These are phyloP conservation scores for Drosophila imparisetae DNA, from an alignment of 2,888 invertebrate genomes.

Conservation along the genomic window DNA sequence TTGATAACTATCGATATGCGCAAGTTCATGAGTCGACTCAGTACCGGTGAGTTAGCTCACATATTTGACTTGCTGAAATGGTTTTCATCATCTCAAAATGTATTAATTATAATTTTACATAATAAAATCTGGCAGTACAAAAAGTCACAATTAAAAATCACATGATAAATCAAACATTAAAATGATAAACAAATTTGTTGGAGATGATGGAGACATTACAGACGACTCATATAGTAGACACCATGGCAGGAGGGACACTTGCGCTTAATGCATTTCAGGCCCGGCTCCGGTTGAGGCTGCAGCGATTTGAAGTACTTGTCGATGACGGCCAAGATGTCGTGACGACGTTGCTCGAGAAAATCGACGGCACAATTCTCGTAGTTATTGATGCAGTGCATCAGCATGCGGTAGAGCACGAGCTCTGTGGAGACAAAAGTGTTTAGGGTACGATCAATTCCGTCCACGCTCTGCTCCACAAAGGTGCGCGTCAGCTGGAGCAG, in stretches of 20 bases:
- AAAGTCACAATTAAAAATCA: neutral
- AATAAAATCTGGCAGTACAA: neutral
- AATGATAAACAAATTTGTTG: constrained; percentile 7
- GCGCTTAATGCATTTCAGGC: constrained; percentile 1
- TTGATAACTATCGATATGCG: neutral
- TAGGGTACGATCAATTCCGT: constrained; percentile 60
- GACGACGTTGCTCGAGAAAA: constrained; percentile 42
- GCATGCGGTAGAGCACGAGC: constrained; percentile 71
- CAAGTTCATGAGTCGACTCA: neutral
- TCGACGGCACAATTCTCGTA: constrained; percentile 59
- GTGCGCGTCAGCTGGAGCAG: constrained; percentile 65
- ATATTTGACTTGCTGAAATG: neutral
- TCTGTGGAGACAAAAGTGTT: constrained; percentile 76
- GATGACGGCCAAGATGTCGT: constrained; percentile 40
- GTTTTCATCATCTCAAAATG: neutral
- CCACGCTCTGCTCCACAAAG: constrained; percentile 69
- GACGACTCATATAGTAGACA: constrained; percentile 45
- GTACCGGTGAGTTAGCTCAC: neutral
- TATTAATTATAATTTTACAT: neutral
- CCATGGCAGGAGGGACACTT: constrained; percentile 51
- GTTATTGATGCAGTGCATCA: constrained; percentile 64
- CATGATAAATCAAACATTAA: constrained; percentile 6
- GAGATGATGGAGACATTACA: constrained; percentile 19
- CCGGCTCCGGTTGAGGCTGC: constrained; percentile 24
- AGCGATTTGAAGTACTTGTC: constrained; percentile 59